A percentile compares a stretch with the other conserved stretches of the same genome.
These are phyloP conservation scores for Plotosus lineatus DNA, from an alignment of 2,113 vertebrate genomes.

Conservation along the genomic window DNA sequence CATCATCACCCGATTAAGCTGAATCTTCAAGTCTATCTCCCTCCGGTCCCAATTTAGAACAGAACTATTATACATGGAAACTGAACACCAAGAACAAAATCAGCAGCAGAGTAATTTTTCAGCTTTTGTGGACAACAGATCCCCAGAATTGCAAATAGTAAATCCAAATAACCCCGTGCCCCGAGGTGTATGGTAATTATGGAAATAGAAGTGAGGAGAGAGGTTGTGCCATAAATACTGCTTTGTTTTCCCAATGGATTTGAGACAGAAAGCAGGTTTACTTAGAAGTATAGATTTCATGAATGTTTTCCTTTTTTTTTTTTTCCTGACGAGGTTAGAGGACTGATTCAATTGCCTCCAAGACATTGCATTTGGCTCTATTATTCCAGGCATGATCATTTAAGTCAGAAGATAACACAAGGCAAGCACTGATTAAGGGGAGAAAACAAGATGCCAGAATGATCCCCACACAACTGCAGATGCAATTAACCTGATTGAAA, in stretches of 20 bases:
- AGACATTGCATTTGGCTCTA: slow-evolving; percentile 42
- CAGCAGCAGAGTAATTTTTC: slow-evolving; percentile 17
- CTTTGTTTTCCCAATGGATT: slow-evolving; percentile 24
- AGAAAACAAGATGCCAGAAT: slow-evolving; percentile 10
- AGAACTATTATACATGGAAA: neutral
- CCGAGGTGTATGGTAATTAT: slow-evolving; percentile 26
- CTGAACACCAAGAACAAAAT: neutral
- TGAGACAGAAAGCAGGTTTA: slow-evolving; percentile 23
- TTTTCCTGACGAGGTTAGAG: slow-evolving; percentile 29
- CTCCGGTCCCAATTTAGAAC: neutral
- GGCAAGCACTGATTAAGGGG: slow-evolving; percentile 33
- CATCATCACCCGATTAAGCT: no score
- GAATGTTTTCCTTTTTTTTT: slow-evolving; percentile 34
- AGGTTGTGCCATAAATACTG: slow-evolving; percentile 31
- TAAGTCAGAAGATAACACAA: slow-evolving; percentile 36
- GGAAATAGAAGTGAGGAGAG: slow-evolving; percentile 35
- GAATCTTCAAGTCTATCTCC: neutral
- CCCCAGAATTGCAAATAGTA: slow-evolving; percentile 32
- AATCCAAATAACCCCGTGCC: slow-evolving; percentile 41
- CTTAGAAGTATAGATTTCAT: slow-evolving; percentile 41
- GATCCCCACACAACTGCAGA: slow-evolving; percentile 12
- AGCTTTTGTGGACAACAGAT: slow-evolving; percentile 18
- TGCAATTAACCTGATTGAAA: neutral
- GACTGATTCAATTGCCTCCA: slow-evolving; percentile 53
- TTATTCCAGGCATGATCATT: slow-evolving; percentile 50